Percentiles rank a stretch among this genome's conserved stretches.
Evolutionary conservation across 1,140 invertebrate species (phyloP).

Genomic region (Heliconius hewitsoni): DNA sequence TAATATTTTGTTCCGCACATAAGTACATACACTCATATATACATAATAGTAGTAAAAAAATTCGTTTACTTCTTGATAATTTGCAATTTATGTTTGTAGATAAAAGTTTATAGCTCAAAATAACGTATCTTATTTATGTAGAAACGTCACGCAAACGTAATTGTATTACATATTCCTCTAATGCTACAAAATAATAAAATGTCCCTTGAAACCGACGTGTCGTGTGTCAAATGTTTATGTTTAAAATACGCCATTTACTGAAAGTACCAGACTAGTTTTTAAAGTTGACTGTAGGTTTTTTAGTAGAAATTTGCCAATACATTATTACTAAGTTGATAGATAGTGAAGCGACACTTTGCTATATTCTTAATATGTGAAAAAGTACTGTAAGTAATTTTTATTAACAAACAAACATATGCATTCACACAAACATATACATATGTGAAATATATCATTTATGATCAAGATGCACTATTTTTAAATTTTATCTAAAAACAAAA

Average conservation of each 20-base stretch:
- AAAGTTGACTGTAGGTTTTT: not conserved
- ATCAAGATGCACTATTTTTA: no score
- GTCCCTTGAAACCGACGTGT: not conserved
- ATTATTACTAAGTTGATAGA: no score
- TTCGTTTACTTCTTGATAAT: slow-evolving; percentile 4
- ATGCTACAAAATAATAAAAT: not conserved
- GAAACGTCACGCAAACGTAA: slow-evolving; percentile 11
- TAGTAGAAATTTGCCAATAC: no score
- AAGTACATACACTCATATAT: not conserved
- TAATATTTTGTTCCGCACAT: not conserved
- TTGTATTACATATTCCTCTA: slow-evolving; percentile 10
- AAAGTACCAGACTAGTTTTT: not conserved
- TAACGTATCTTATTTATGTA: slow-evolving; percentile 5
- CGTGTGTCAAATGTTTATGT: slow-evolving; percentile 5
- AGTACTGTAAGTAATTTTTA: no score
- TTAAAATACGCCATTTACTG: not conserved
- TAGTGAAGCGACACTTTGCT: no score
- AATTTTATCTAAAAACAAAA: not conserved
- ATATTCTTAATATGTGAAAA: no score
- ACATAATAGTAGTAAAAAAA: not conserved
- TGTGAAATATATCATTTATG: not conserved
- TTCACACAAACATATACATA: no score
- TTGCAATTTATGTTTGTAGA: slow-evolving; percentile 6
- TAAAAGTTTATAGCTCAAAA: slow-evolving; percentile 10
- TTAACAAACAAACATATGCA: no score